These are phyloP conservation scores for Grallaria varia DNA, from an alignment of 2,113 vertebrate species.

Conservation along the genomic window DNA sequence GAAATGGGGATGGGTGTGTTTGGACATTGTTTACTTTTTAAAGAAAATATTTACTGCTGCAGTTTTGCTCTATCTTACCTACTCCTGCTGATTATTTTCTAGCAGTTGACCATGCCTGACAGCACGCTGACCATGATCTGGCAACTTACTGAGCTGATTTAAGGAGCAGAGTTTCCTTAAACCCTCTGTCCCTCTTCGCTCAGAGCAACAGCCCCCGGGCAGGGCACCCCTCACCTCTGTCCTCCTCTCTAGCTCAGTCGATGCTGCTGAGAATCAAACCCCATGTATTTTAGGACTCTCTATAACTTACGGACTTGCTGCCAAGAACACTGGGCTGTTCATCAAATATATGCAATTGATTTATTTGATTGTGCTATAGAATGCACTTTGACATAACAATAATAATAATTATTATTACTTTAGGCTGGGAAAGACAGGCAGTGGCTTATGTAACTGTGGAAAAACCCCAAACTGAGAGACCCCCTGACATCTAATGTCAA, in stretches of 20 bases:
- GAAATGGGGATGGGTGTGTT: not conserved
- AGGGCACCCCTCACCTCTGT: not conserved
- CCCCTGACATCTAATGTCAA: conserved; percentile 17
- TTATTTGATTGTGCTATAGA: conserved; percentile 10
- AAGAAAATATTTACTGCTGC: not conserved
- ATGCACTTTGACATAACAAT: conserved; percentile 24
- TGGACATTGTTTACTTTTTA: not conserved
- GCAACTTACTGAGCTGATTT: conserved; percentile 22
- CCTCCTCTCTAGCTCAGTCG: not conserved
- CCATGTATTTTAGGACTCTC: not conserved
- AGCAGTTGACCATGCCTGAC: not conserved
- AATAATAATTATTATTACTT: conserved; percentile 11
- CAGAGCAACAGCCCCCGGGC: not conserved
- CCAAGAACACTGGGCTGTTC: not conserved
- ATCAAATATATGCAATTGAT: conserved; percentile 22
- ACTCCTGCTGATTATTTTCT: not conserved
- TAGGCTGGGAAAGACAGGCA: not conserved
- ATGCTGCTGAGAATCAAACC: not conserved
- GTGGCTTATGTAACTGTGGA: conserved; percentile 30
- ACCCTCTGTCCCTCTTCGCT: not conserved
- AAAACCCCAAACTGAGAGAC: conserved; percentile 23
- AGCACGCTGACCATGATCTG: not conserved
- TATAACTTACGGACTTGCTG: not conserved
- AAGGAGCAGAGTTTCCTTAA: not conserved
- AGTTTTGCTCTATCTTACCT: not conserved